Evolutionary conservation across 2,888 invertebrate genomes (phyloP), one percentile per base, ranked within the genome.

Genomic region (Aromia moschata): DNA sequence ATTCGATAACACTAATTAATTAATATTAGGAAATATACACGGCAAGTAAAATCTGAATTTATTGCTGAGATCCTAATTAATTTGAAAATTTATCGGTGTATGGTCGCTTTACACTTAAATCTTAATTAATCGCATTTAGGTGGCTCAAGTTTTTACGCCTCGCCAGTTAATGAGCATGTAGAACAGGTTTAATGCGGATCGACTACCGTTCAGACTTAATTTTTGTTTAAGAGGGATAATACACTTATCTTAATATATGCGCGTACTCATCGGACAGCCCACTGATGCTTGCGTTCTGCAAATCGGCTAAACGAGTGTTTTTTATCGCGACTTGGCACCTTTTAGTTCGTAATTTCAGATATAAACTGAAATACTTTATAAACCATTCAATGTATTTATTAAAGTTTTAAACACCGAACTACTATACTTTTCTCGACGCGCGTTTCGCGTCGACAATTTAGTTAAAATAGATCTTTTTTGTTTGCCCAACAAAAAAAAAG

Each of bases 21-120:
- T 66, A 64, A 59, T 61, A 63, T 60, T 60, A 57, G 59, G 58
- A 60, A 59, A 64, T 49, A 20, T 63, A 52, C 54, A 58, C 40
- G 46, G 45, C 31, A 46, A n/a, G 51, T 56, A 56, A 58, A 60
- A 54, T 51, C 54, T 51, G 56, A 60, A 67, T 67, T 67, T 67
- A 67, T 64, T 56, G 33, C 56, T 37, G 25, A 37, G 15, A 36
- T 33, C 53, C 54, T 53, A 62, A 62, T 62, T 65, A 64, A 67
- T 62, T 63, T 63, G 56, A 43, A 17, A 63, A 69, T 66, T 68
- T 68, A 68, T 66, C 58, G 64, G 43, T 49, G n/a, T n/a, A 55
- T 49, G 56, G 59, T 61, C 64, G 55, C 57, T 56, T 63, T 56
- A 64, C 43, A 52, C 62, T 62, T 52, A 57, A 63, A 58, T 59